Conservation (phyloP, 1,140 invertebrate species). For the Chironomus tepperi region DNA sequence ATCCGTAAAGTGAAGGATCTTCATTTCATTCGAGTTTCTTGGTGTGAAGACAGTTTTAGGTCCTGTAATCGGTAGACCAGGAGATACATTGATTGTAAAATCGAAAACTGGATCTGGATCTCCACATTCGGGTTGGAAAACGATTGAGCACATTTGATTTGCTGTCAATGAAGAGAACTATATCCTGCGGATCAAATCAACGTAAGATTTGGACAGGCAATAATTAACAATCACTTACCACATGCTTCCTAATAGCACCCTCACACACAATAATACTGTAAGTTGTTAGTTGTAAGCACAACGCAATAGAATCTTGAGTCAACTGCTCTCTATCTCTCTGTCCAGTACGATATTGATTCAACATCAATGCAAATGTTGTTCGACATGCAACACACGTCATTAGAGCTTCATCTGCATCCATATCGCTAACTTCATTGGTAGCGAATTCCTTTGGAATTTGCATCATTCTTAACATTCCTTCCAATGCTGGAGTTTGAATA, state of each 20-base stretch:
- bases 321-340: not conserved
- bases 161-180: not conserved
- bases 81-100: not conserved
- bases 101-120: not conserved
- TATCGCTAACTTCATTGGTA: not conserved
- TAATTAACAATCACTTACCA: conserved; percentile 28
- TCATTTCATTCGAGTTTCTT: conserved; percentile 32
- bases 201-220: conserved; percentile 28
- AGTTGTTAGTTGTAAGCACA: not conserved
- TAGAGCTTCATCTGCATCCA: not conserved
- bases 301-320: not conserved
- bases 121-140: not conserved
- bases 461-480: conserved; percentile 71
- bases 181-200: not conserved
- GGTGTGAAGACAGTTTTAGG: not conserved
- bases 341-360: not conserved
- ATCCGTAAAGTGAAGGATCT: conserved; percentile 68
- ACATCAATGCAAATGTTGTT: not conserved
- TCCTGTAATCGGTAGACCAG: not conserved
- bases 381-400: not conserved
- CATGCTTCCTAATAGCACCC: not conserved
- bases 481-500: conserved; percentile 53
- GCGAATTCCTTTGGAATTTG: conserved; percentile 57
- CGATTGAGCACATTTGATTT: not conserved
- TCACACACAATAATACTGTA: not conserved